phyloP scores from a whole-genome alignment of 2,888 invertebrate genomes.

The Argyresthia goedartella region DNA sequence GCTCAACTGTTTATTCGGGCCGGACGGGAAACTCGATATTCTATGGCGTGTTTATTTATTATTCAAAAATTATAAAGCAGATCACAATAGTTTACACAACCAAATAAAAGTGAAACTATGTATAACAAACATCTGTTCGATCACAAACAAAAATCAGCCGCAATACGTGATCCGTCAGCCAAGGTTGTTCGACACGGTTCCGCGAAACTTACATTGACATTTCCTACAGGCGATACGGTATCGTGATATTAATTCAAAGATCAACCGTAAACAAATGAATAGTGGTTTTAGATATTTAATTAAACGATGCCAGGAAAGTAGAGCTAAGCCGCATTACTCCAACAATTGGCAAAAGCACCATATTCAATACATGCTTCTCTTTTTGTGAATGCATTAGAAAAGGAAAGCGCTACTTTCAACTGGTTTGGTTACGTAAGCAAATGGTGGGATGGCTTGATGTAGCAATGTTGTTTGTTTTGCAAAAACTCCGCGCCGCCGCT shows the following conservation, averaged over 20 bases:
- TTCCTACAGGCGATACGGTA: too few relatives aligned
- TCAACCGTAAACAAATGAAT: too few relatives aligned
- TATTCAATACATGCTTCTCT: too few relatives aligned
- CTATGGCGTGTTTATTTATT: neutral
- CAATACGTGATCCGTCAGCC: slow-evolving; percentile 10
- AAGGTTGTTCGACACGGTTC: slow-evolving; percentile 8
- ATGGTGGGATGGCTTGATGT: slow-evolving; percentile 25
- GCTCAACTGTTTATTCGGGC: slow-evolving; percentile 1
- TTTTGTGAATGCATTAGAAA: too few relatives aligned
- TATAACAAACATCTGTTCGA: neutral
- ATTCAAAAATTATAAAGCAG: neutral
- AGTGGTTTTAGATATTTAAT: too few relatives aligned
- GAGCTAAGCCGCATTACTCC: too few relatives aligned
- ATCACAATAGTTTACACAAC: neutral
- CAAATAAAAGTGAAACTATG: neutral
- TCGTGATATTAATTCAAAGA: too few relatives aligned
- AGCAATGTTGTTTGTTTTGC: slow-evolving; percentile 53
- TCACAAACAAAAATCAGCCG: neutral
- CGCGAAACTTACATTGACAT: slow-evolving; percentile 10
- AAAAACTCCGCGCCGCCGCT: slow-evolving; percentile 47
- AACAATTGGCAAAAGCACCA: too few relatives aligned
- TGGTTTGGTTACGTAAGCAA: slow-evolving; percentile 19
- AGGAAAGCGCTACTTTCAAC: too few relatives aligned
- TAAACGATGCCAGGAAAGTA: too few relatives aligned
- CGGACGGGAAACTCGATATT: neutral